Base-by-base conservation (phyloP, 2,797 vertebrate genomes). In the Huso huso region DNA sequence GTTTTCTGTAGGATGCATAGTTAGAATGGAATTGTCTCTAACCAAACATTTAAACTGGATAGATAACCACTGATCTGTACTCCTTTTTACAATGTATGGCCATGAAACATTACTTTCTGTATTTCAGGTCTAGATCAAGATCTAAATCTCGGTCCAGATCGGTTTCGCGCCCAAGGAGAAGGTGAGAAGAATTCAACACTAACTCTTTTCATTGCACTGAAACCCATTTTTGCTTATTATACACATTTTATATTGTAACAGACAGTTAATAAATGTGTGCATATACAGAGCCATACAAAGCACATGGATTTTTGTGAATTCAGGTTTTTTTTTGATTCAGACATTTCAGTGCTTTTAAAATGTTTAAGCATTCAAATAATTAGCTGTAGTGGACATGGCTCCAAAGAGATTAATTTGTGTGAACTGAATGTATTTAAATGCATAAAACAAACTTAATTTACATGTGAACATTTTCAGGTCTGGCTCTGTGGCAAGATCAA, bases 61-160 rank as follows among this genome's bases (percentile, higher is more conserved):
- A 37, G 23, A 37, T 37, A 37, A 37, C 2, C 23, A 3, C 23
- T 37, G 23, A 37, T 37, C 23, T 37, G 2, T 37, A 3, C 23
- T 37, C 23, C 2, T 37, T 37, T 37, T 37, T 37, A 37, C 23
- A 37, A 37, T 37, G 4, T 37, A 37, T 37, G 23, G 23, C 2
- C 23, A 37, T 37, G 23, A 37, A 37, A 37, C 23, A 37, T 37
- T 37, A 63, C 57, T n/a, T 73, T 66, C 70, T 67, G 48, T 48
- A 37, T 71, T 69, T 67, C 68, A 89, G 87, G 70, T 91, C 89
- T 52, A 86, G 88, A 62, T 93, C 89, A 7, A 86, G 88, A 37
- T 93, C 86, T n/a, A 76, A 82, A 66, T 87, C 91, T 52, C 83
- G 87, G 71, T 93, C 92, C 60, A 80, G 87, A 55, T 93, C 92